A percentile compares a stretch with the other conserved stretches of the same genome.
Evolutionary conservation across 1,140 invertebrate genomes (phyloP).

Genomic region (Meloidogyne floridensis): DNA sequence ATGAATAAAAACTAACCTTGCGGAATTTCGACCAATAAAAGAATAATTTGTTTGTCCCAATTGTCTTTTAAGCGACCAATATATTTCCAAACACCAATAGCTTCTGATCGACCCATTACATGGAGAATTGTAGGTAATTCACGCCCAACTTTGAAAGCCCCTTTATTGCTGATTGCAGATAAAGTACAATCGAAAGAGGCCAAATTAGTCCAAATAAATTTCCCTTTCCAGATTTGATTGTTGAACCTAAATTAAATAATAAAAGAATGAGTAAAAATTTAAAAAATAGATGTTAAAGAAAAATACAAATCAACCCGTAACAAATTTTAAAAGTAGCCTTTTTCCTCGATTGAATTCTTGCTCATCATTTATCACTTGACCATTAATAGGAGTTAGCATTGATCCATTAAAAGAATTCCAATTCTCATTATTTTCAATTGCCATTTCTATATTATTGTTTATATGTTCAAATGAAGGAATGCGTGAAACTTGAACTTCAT

Average conservation of each 20-base stretch:
- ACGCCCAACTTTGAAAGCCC: background rate
- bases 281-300: too few relatives aligned
- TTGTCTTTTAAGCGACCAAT: slow-evolving; percentile 4
- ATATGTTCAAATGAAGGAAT: background rate
- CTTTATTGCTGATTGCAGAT: slow-evolving; percentile 8
- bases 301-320: too few relatives aligned
- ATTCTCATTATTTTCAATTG: background rate
- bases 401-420: too few relatives aligned
- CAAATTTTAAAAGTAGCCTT: background rate
- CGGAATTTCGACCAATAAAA: slow-evolving; percentile 14
- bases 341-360: background rate
- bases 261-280: too few relatives aligned
- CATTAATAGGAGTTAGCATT: too few relatives aligned
- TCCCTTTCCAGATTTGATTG: slow-evolving; percentile 7
- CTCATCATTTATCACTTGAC: background rate
- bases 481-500: background rate
- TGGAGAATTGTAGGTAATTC: background rate
- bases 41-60: slow-evolving; percentile 21
- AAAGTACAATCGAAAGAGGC: slow-evolving; percentile 8
- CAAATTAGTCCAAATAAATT: slow-evolving; percentile 7
- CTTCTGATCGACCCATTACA: slow-evolving; percentile 13
- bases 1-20: background rate
- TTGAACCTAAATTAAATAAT: background rate
- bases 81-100: slow-evolving; percentile 25
- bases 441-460: background rate